Base-by-base conservation (phyloP, 2,797 vertebrate genomes). In the Fratercula arctica region DNA sequence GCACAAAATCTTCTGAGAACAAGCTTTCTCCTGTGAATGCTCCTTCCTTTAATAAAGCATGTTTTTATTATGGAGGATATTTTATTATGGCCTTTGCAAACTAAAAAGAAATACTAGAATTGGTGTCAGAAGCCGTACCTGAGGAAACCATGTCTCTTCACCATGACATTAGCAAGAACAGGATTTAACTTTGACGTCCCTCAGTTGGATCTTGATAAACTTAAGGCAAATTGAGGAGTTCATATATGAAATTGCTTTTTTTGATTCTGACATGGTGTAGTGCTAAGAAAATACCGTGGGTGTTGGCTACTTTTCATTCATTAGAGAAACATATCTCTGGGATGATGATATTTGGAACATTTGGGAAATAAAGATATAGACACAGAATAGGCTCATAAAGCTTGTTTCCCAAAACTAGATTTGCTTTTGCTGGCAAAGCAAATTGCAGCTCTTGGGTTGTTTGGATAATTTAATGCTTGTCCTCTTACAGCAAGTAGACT, bases 11-110 rank as follows among this genome's bases (percentile, higher is more conserved):
- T 46, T 43, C 12, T 29, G n/a, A 24, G n/a, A 46, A 21, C 7
- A 46, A 19, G 2, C 0, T 0, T 17, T 54, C 9, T 23, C 29
- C 48, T 28, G 29, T 1, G 3, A 53, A 41, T 35, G 3, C n/a
- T 72, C 11, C 21, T 46, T 66, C 13, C 29, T 77, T 4, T 41
- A n/a, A 37, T 35, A 13, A 53, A 61, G 7, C 20, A 1, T 18
- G 14, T 41, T 17, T 46, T 21, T 25, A 16, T 72, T 77, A 48
- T 3, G 9, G 11, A 41, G 21, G 25, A 91, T 82, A 70, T 29
- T 64, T 46, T 39, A 37, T 67, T 72, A 17, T n/a, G 9, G 19
- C 10, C 33, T 51, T 24, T 76, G 33, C 3, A 37, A 64, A 11
- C 31, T 31, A 5, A 53, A 33, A 20, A n/a, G 29, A 29, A 46